phyloP scores from a whole-genome alignment of 2,888 invertebrate genomes.

The Ischnura elegans region DNA sequence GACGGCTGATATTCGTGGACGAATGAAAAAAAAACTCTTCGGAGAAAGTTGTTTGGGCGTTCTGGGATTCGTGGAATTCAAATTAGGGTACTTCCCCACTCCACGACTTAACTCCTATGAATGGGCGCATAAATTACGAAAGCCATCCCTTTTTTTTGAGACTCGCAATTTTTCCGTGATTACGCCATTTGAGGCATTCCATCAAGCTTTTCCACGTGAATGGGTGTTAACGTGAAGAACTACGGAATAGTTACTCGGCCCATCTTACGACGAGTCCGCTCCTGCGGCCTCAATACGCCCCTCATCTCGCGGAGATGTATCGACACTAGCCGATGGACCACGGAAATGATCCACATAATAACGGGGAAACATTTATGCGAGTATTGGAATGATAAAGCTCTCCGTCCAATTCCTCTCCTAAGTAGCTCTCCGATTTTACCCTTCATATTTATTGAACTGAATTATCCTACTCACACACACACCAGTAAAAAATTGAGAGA shows the following conservation, averaged over 20 bases:
- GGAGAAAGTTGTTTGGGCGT: slow-evolving; percentile 44
- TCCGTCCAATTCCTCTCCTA: too few relatives aligned
- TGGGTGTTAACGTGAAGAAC: neutral
- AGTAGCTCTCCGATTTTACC: too few relatives aligned
- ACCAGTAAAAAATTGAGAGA: too few relatives aligned
- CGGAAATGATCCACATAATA: neutral
- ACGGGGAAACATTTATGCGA: too few relatives aligned
- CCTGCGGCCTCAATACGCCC: neutral
- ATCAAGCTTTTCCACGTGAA: neutral
- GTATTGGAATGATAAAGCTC: too few relatives aligned
- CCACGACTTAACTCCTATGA: neutral
- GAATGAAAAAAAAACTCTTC: neutral
- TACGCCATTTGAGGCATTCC: neutral
- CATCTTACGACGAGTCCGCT: neutral
- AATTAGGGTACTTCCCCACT: neutral
- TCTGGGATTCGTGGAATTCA: slow-evolving; percentile 1
- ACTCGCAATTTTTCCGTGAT: neutral
- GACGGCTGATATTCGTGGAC: slow-evolving; percentile 15
- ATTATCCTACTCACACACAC: too few relatives aligned
- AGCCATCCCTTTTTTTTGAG: neutral
- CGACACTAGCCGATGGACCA: neutral
- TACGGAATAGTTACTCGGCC: neutral
- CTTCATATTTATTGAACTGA: too few relatives aligned
- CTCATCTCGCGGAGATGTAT: neutral
- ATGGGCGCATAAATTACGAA: slow-evolving; percentile 20